Conservation (phyloP, 2,888 invertebrate species). For the Leptinotarsa juncta region DNA sequence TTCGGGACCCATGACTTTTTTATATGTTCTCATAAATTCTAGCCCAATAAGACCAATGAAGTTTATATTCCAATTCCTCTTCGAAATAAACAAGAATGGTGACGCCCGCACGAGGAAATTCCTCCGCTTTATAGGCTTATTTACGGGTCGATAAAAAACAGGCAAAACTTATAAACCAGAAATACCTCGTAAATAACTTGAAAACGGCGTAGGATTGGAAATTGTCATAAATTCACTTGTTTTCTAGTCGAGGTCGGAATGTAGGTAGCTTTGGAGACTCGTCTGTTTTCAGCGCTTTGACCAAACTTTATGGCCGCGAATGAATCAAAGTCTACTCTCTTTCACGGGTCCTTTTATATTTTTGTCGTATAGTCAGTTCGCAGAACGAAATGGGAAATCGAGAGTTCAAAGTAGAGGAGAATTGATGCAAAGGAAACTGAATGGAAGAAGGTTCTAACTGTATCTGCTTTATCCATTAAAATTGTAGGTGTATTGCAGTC, state of each 20-base stretch:
- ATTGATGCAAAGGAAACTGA: not conserved
- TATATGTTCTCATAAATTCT: not conserved
- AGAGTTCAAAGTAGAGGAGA: not conserved
- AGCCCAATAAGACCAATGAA: not conserved
- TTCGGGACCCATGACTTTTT: not conserved
- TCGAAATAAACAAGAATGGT: slow-evolving; percentile 3
- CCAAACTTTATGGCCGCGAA: slow-evolving; percentile 13
- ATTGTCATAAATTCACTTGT: slow-evolving; percentile 28
- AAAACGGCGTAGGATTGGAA: slow-evolving; percentile 23
- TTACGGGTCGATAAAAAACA: slow-evolving; percentile 22
- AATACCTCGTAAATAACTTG: slow-evolving; percentile 26
- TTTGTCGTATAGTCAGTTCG: not conserved
- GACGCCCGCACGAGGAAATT: slow-evolving; percentile 5
- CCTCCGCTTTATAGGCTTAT: slow-evolving; percentile 12
- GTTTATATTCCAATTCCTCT: slow-evolving; percentile 11
- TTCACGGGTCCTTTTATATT: slow-evolving; percentile 9
- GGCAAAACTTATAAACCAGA: slow-evolving; percentile 21
- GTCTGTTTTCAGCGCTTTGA: slow-evolving; percentile 22
- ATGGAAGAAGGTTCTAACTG: not conserved
- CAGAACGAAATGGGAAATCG: not conserved
- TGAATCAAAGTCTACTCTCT: slow-evolving; percentile 21
- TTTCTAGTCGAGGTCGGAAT: slow-evolving; percentile 16
- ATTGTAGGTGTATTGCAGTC: too few relatives aligned
- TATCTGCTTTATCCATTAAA: too few relatives aligned
- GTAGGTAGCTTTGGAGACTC: slow-evolving; percentile 28